Conservation (phyloP, 1,140 invertebrate genomes). For the Brachionus rotundiformis region DNA sequence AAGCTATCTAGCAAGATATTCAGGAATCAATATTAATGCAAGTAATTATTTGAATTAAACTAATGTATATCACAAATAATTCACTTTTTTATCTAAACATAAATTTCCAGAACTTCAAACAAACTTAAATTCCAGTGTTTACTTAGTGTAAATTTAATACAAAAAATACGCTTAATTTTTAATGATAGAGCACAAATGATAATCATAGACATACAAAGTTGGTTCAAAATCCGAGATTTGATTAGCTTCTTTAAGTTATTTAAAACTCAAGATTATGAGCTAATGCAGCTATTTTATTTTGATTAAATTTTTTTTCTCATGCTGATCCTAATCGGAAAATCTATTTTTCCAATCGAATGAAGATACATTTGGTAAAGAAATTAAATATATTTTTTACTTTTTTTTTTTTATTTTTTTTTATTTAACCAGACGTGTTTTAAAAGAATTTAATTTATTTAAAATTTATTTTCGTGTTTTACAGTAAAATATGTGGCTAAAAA, state of each 20-base stretch:
- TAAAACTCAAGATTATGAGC: neutral
- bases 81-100: neutral
- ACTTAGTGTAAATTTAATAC: neutral
- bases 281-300: neutral
- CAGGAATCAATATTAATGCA: slow-evolving; percentile 22
- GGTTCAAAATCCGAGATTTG: neutral
- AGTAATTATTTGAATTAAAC: slow-evolving; percentile 38
- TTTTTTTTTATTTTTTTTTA: neutral
- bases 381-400: no score
- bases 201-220: neutral
- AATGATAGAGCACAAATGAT: neutral
- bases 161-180: neutral
- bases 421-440: neutral
- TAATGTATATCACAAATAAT: slow-evolving; percentile 26
- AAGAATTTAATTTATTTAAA: neutral
- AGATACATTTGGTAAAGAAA: neutral
- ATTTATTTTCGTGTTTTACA: neutral
- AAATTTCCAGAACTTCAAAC: neutral
- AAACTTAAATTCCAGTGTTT: neutral
- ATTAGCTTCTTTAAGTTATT: neutral
- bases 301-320: neutral
- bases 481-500: neutral
- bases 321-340: neutral
- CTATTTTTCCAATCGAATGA: neutral
- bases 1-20: neutral